Conservation (phyloP, 2,888 invertebrate species). For the Platycheirus albimanus region DNA sequence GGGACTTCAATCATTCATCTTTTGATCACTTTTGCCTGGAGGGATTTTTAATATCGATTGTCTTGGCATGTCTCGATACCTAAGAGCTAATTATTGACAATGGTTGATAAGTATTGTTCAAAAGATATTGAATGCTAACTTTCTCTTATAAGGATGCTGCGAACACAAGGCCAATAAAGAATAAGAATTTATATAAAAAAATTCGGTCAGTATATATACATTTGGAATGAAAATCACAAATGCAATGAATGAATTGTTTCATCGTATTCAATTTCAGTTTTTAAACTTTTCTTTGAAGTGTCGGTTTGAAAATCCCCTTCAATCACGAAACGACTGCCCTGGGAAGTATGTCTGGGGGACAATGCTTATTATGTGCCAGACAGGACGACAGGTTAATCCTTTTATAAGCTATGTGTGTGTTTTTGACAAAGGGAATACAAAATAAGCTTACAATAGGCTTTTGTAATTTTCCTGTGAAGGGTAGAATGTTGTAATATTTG, state of each 20-base stretch:
- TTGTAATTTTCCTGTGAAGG: not conserved
- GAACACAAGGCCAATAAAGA: too few species aligned
- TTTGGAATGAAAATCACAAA: not conserved
- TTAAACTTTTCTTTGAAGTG: not conserved
- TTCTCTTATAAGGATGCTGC: too few species aligned
- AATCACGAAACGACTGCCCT: not conserved
- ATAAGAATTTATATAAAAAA: too few species aligned
- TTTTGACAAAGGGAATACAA: not conserved
- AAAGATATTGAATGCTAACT: too few species aligned
- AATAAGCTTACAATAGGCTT: not conserved
- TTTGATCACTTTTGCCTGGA: too few species aligned
- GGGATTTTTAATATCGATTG: too few species aligned
- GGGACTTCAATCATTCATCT: too few species aligned
- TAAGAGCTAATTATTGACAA: not conserved
- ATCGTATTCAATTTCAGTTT: not conserved
- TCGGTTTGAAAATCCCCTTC: not conserved
- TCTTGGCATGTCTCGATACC: not conserved
- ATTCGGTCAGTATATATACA: too few species aligned
- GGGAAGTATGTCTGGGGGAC: not conserved
- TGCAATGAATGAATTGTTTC: not conserved
- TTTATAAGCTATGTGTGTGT: conserved; percentile 3
- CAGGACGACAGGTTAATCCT: conserved; percentile 10
- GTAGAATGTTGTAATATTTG: not conserved
- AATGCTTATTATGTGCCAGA: not conserved
- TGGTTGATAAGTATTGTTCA: not conserved